These are phyloP conservation scores for Lordiphosa collinella DNA, from an alignment of 1,140 invertebrate species.

Conservation along the genomic window DNA sequence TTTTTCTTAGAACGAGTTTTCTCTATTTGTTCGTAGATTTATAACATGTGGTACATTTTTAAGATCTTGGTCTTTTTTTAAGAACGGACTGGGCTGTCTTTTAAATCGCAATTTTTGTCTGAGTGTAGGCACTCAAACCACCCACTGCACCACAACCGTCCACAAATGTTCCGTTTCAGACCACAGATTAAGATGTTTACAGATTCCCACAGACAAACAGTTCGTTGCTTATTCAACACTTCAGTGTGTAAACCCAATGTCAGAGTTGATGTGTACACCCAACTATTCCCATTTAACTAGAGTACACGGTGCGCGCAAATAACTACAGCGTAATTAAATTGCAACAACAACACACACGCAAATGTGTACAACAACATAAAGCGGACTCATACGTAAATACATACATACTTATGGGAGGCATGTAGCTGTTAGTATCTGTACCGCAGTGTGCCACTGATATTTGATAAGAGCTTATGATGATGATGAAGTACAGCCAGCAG, in stretches of 20 bases:
- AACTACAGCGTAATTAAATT: conserved; percentile 56
- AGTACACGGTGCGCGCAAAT: neutral
- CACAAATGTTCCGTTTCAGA: too few species aligned
- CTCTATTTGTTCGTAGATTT: too few species aligned
- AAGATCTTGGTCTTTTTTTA: too few species aligned
- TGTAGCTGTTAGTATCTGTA: conserved; percentile 22
- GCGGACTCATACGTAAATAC: conserved; percentile 1
- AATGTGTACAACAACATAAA: conserved; percentile 4
- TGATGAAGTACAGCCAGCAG: conserved; percentile 34
- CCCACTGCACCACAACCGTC: too few species aligned
- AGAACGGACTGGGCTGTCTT: too few species aligned
- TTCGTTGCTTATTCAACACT: too few species aligned
- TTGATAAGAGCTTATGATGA: conserved; percentile 67
- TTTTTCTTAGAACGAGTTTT: too few species aligned
- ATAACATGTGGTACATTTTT: too few species aligned
- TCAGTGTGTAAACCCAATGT: neutral
- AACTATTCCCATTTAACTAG: too few species aligned
- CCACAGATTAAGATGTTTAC: too few species aligned
- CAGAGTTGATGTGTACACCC: neutral
- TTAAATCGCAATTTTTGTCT: too few species aligned
- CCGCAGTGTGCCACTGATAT: conserved; percentile 56
- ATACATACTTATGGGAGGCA: neutral
- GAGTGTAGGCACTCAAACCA: too few species aligned
- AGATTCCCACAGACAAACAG: neutral
- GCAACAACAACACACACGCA: conserved; percentile 28